phyloP scores from a whole-genome alignment of 2,797 vertebrate species.

The Xiphorhynchus erythropygius region DNA sequence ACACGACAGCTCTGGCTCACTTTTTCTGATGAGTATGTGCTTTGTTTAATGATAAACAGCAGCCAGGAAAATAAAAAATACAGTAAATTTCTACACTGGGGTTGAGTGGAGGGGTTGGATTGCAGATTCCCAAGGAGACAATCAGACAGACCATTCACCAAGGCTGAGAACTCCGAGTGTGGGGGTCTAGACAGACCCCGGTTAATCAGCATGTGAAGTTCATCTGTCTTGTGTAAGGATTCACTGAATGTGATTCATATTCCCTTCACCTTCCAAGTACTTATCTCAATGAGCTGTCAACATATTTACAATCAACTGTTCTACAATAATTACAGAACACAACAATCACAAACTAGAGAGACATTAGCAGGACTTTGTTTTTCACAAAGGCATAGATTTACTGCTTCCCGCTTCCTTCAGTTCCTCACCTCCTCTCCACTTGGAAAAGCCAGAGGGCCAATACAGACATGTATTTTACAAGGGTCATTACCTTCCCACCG shows the following conservation, averaged over 20 bases:
- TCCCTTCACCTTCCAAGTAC: background rate
- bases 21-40: background rate
- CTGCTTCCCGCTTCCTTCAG: background rate
- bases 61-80: background rate
- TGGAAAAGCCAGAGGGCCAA: background rate
- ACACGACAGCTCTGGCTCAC: background rate
- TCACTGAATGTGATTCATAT: background rate
- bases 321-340: constrained; percentile 53
- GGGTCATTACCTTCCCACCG: background rate
- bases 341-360: constrained; percentile 51
- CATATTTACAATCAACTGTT: constrained; percentile 59
- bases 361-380: constrained; percentile 35
- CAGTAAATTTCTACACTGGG: background rate
- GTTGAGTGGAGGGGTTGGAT: background rate
- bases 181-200: background rate
- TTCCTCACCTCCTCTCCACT: background rate
- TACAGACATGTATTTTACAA: background rate
- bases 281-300: background rate
- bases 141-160: background rate
- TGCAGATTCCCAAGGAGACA: background rate
- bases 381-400: background rate
- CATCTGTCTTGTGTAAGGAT: background rate
- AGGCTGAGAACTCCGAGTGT: background rate
- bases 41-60: background rate
- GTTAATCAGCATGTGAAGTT: background rate